Conservation (phyloP, 2,113 vertebrate genomes). For the human (Homo sapiens) region DNA sequence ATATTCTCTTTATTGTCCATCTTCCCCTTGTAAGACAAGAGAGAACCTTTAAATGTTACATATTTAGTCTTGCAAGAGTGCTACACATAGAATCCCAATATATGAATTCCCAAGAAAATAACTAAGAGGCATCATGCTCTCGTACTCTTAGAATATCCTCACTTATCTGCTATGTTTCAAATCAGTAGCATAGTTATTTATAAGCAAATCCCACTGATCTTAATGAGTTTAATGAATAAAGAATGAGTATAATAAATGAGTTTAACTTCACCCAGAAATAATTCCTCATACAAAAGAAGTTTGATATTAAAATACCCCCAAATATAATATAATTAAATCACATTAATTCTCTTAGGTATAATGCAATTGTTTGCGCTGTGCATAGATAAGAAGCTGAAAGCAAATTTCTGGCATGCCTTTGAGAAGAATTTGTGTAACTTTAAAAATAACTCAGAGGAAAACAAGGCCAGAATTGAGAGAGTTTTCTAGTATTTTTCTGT, state of each 20-base stretch:
- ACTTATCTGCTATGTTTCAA: constrained; percentile 80
- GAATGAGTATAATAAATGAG: constrained; percentile 75
- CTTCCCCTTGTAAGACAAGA: background rate
- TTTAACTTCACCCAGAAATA: constrained; percentile 71
- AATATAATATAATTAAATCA: constrained; percentile 79
- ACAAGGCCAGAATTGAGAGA: background rate
- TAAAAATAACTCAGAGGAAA: constrained; percentile 70
- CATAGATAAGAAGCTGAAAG: constrained; percentile 71
- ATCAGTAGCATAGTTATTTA: constrained; percentile 81
- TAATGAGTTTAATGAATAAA: constrained; percentile 81
- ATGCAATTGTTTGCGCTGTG: constrained; percentile 68
- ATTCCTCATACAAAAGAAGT: constrained; percentile 75
- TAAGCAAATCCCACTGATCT: constrained; percentile 76
- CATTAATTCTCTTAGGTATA: constrained; percentile 79
- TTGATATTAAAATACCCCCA: constrained; percentile 76
- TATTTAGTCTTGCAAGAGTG: background rate
- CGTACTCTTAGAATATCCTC: constrained; percentile 74
- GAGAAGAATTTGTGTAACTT: constrained; percentile 69
- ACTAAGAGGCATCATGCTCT: constrained; percentile 68
- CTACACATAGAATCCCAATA: constrained; percentile 42
- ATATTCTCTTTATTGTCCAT: background rate
- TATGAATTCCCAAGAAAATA: constrained; percentile 78
- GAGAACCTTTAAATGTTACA: constrained; percentile 5
- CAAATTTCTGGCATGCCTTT: constrained; percentile 66
- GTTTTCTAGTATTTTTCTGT: no score